Base-by-base conservation (phyloP, 2,113 vertebrate species). In the Pseudopodoces humilis region DNA sequence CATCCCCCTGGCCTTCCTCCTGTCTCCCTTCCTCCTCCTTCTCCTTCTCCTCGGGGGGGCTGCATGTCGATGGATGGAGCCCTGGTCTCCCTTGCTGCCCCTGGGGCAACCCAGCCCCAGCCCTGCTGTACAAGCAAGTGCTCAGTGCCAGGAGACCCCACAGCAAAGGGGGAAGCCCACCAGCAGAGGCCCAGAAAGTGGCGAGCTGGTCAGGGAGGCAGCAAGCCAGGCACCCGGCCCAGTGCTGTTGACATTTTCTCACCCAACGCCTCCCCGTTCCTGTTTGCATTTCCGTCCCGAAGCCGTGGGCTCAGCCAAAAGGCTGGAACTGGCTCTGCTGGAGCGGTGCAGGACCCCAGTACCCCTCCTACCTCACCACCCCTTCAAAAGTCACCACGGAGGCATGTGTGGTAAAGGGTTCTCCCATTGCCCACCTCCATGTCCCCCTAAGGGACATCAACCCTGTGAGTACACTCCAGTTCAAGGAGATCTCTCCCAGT, bases 201-300 rank as follows among this genome's bases (percentile, higher is more conserved):
- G 69, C 30, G 0, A 93, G 64, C 64, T 4, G 12, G 81, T 50
- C 17, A 2, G 44, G 60, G 43, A 91, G 94, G 90, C 30, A 0
- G 87, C 0, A 5, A 96, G 87, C 81, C 94, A 94, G 90, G 90
- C 90, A 89, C 68, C 31, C 50, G 5, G 94, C 92, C 87, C 90
- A 74, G 84, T 0, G n/a, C 92, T 95, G 94, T 95, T 95, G 94
- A 94, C 95, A 95, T 95, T 95, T 96, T 96, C 94, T 96, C 92
- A 10, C 95, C 95, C 95, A 96, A 93, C 81, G 15, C 94, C 95
- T 96, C 95, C 92, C 94, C 69, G 22, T 94, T 96, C 92, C 95
- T 96, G 95, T 96, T 96, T 96, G 92, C 41, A 1, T 93, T 96
- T 96, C 95, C 87, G 81, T 95, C 82, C 95, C 74, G 50, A 25